Base-by-base conservation (phyloP, 2,797 vertebrate species). In the Muscicapa comitata region DNA sequence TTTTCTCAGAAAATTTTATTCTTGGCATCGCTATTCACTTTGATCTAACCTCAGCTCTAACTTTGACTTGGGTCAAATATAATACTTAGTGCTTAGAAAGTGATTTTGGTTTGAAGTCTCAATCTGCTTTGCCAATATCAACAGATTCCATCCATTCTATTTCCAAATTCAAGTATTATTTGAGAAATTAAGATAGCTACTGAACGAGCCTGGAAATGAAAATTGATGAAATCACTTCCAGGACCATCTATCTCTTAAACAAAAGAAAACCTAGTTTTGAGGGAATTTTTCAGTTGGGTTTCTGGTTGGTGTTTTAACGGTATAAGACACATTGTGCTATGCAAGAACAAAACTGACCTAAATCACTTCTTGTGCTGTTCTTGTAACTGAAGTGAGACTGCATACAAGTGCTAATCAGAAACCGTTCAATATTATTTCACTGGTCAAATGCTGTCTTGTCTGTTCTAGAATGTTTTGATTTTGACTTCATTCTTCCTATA, bases 1-100 rank as follows among this genome's bases (percentile, higher is more conserved):
- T 86, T 91, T 88, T 90, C 62, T 77, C 65, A 83, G 72, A 86
- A 88, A 83, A 80, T 9, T 61, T 20, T 91, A 31, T 65, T 86
- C 17, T 65, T 77, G 17, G 13, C 29, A 21, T 85, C 73, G 28
- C 12, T 90, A 35, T 77, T 88, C n/a, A 54, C 43, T 58, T 72
- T 62, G 14, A 31, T 78, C 26, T 73, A 70, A 81, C 40, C 33
- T 90, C 42, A 81, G 18, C 11, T 83, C 29, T 77, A 73, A 74
- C 38, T 94, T 88, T 81, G 47, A 48, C 35, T 93, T 26, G 18
- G 66, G 54, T 86, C 67, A 94, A 58, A 91, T 40, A 48, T 37
- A 71, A 80, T 68, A 38, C 29, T 61, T 48, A 37, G 21, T 1
- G 1, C 63, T 82, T 77, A 71, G 35, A 67, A 79, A 67, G 6